phyloP scores from a whole-genome alignment of 2,113 vertebrate species.

The Astur gentilis region DNA sequence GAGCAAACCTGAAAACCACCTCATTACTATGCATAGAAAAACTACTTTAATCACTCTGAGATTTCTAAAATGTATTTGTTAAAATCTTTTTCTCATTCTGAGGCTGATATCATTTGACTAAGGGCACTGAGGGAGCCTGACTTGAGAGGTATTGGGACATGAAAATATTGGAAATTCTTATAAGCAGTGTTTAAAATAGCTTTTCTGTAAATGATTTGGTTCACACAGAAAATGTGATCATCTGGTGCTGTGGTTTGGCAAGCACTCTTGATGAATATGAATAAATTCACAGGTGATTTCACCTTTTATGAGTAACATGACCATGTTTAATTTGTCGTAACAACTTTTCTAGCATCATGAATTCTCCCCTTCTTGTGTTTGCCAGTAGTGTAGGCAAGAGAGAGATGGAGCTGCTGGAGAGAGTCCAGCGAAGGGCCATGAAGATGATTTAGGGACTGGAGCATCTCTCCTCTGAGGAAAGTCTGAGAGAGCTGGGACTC shows the following conservation, averaged over 20 bases:
- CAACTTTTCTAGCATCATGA: background rate
- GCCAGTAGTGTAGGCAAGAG: background rate
- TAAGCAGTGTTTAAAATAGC: slow-evolving; percentile 63
- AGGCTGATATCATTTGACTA: slow-evolving; percentile 55
- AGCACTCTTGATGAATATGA: slow-evolving; percentile 38
- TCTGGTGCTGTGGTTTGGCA: slow-evolving; percentile 43
- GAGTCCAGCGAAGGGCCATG: background rate
- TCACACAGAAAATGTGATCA: slow-evolving; percentile 44
- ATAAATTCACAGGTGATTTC: slow-evolving; percentile 40
- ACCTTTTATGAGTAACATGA: slow-evolving; percentile 9
- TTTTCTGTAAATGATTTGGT: slow-evolving; percentile 61
- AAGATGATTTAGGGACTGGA: background rate
- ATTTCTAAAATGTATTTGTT: slow-evolving; percentile 70
- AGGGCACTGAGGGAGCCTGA: slow-evolving; percentile 59
- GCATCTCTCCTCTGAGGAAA: background rate
- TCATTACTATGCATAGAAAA: slow-evolving; percentile 69
- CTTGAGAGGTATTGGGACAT: slow-evolving; percentile 53
- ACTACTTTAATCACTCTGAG: slow-evolving; percentile 66
- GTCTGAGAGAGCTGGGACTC: background rate
- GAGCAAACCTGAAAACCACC: slow-evolving; percentile 54
- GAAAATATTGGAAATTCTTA: slow-evolving; percentile 65
- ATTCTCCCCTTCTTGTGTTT: background rate
- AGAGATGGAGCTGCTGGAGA: background rate
- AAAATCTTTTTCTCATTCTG: slow-evolving; percentile 60
- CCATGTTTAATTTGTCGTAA: background rate